Evolutionary conservation across 2,113 vertebrate genomes (phyloP), one percentile per base, ranked within the genome.

Genomic region (Amphiprion ocellaris): DNA sequence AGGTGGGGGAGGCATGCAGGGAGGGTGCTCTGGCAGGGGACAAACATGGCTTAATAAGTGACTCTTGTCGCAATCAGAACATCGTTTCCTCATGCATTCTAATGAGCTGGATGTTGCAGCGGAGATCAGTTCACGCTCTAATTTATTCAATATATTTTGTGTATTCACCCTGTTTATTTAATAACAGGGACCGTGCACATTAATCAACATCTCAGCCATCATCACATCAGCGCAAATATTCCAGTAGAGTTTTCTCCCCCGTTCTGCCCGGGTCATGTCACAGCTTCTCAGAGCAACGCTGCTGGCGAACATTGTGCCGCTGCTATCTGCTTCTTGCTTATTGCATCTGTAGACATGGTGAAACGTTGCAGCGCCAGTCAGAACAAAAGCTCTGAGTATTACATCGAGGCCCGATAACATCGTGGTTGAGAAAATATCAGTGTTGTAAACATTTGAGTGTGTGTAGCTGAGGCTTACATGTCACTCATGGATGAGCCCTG

Each of bases 71-170:
- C 91, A 93, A 93, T 93, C 91, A 93, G 90, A 93, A 85, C 88
- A 90, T 92, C 81, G 82, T 89, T 91, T 92, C 83, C 91, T 93
- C 89, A 90, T 93, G 92, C 91, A 93, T 93, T 89, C 87, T 92
- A 93, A 93, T 93, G 91, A 93, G 92, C 86, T 84, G 86, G 75
- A 89, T 90, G 91, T 69, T 85, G 88, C 83, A 81, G 84, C 74
- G 85, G 82, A 93, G 91, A 92, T 89, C 78, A 62, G 88, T 80
- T 87, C 69, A 50, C 58, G 59, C 87, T 90, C 52, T 93, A 93
- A 93, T 93, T 93, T 93, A 93, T 93, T 92, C 92, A 90, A 90
- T 92, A 90, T 92, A 92, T 93, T 92, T 91, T 90, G 90, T 92
- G 85, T 89, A 89, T 92, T 92, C 91, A 86, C 83, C 85, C 85